Conservation (phyloP, 2,113 vertebrate species). For the Rattus rattus region DNA sequence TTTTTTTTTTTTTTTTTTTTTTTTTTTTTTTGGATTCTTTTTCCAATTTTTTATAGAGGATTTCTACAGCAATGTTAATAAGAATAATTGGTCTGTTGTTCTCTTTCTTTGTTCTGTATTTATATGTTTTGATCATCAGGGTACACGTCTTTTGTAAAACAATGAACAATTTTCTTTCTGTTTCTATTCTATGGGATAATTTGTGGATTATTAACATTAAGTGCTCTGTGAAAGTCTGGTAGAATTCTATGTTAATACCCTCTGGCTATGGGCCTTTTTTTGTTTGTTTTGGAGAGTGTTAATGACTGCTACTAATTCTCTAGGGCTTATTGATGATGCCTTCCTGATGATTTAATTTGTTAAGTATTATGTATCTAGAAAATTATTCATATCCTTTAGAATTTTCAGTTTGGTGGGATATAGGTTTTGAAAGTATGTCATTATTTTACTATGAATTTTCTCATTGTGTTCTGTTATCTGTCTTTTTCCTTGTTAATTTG, state of each 20-base stretch:
- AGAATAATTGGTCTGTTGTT: too few species aligned
- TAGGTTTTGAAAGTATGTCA: background rate
- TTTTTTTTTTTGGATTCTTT: too few species aligned
- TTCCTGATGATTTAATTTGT: background rate
- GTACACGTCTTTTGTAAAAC: background rate
- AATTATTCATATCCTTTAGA: background rate
- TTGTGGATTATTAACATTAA: background rate
- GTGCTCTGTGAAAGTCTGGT: background rate
- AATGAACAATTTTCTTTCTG: background rate
- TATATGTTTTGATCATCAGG: background rate
- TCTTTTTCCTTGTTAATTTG: background rate
- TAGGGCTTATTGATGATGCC: background rate
- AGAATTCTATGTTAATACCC: background rate
- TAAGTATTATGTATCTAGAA: background rate
- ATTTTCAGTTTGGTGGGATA: background rate
- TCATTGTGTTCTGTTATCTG: background rate
- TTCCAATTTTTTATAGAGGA: too few species aligned
- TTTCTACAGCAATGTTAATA: too few species aligned
- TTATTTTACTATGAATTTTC: background rate
- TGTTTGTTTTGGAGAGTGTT: background rate
- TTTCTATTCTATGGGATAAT: background rate
- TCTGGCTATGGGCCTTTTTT: background rate
- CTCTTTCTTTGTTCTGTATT: background rate
- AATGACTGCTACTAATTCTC: background rate
- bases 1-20: too few species aligned